These are phyloP conservation scores for Noctua comes DNA, from an alignment of 2,888 invertebrate genomes.

Conservation along the genomic window DNA sequence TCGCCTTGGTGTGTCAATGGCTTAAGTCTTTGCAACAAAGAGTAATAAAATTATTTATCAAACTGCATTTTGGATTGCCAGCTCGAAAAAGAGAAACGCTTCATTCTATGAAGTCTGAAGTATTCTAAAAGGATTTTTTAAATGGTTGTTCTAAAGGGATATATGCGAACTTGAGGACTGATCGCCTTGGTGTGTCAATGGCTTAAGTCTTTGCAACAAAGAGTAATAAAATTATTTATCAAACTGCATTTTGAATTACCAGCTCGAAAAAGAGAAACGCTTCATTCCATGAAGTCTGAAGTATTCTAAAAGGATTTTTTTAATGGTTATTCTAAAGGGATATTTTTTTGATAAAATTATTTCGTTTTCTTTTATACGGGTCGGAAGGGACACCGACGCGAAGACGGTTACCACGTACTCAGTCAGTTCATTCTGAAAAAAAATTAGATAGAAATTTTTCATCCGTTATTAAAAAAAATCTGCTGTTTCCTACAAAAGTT, in stretches of 20 bases:
- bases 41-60: conserved; percentile 4
- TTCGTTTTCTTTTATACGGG: background rate
- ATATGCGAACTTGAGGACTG: background rate
- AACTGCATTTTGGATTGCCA: background rate
- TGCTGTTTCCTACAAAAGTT: too few species aligned
- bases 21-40: conserved; percentile 1
- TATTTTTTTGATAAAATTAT: background rate
- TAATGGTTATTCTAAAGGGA: background rate
- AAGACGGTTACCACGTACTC: too few species aligned
- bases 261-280: background rate
- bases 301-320: background rate
- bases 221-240: conserved; percentile 4
- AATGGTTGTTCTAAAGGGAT: background rate
- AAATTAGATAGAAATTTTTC: too few species aligned
- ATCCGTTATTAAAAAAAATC: too few species aligned
- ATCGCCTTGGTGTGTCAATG: background rate
- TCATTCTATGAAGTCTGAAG: background rate
- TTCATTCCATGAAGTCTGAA: background rate
- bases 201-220: conserved; percentile 1
- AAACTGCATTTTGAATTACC: background rate
- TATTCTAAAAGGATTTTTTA: background rate
- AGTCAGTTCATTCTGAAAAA: too few species aligned
- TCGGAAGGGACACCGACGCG: too few species aligned
- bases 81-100: background rate
- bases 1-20: background rate